Conservation (phyloP, 2,113 vertebrate genomes). For the Sapayoa aenigma region DNA sequence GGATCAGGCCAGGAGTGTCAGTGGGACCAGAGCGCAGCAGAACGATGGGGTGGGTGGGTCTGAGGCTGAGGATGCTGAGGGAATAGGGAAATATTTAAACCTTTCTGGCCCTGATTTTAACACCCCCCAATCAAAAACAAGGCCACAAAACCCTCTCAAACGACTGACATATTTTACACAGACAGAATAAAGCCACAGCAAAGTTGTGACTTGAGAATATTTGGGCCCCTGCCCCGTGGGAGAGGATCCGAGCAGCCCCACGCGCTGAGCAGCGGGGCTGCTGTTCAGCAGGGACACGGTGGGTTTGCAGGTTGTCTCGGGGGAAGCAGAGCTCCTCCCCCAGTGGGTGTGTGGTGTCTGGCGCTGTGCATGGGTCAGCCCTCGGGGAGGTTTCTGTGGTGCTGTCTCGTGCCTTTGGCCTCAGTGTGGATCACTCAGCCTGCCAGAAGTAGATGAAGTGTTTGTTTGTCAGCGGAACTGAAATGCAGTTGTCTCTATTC, state of each 20-base stretch:
- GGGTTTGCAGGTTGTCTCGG: background rate
- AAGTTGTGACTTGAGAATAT: background rate
- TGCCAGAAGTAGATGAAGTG: background rate
- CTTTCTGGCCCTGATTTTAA: background rate
- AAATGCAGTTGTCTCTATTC: background rate
- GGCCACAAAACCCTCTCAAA: background rate
- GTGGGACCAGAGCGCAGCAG: background rate
- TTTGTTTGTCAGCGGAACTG: background rate
- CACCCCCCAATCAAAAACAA: background rate
- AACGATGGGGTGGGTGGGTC: background rate
- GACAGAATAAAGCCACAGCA: background rate
- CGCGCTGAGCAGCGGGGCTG: accelerated
- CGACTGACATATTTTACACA: background rate
- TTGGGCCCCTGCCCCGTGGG: background rate
- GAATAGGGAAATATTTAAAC: background rate
- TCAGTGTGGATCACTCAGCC: background rate
- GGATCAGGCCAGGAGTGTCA: background rate
- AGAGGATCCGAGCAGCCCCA: background rate
- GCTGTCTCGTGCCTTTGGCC: background rate
- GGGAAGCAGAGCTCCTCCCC: background rate
- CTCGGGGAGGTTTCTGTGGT: background rate
- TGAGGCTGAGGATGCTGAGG: background rate
- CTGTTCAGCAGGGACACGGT: accelerated
- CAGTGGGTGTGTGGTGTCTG: background rate
- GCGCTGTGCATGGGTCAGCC: background rate